phyloP scores from a whole-genome alignment of 2,797 vertebrate species.

The Gymnopithys bicolor region DNA sequence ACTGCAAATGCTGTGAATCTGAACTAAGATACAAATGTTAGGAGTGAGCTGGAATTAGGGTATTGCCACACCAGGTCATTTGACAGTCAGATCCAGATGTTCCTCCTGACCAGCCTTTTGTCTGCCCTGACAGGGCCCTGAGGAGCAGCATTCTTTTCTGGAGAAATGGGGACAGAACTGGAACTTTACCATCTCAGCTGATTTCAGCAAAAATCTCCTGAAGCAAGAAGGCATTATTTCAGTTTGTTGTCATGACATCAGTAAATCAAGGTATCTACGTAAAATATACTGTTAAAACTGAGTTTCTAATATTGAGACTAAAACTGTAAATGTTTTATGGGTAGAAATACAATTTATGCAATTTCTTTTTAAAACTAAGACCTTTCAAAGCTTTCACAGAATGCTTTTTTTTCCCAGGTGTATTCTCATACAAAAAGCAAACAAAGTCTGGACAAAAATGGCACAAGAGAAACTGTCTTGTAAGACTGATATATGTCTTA shows the following conservation, averaged over 20 bases:
- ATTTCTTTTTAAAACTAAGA: neutral
- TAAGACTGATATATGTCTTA: neutral
- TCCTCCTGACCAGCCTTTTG: constrained; percentile 24
- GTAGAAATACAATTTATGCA: neutral
- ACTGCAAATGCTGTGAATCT: neutral
- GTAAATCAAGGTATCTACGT: neutral
- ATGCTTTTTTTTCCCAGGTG: neutral
- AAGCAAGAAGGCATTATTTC: neutral
- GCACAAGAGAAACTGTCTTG: neutral
- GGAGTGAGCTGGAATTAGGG: neutral
- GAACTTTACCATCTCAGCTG: neutral
- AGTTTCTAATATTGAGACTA: neutral
- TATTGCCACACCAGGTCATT: neutral
- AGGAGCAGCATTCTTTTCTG: neutral
- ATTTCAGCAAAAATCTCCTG: neutral
- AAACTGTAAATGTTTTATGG: neutral
- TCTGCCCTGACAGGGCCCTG: neutral
- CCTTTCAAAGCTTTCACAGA: neutral
- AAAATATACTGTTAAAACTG: neutral
- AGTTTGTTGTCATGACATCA: neutral
- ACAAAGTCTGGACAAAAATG: neutral
- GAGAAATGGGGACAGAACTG: neutral
- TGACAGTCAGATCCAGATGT: neutral
- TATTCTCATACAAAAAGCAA: neutral
- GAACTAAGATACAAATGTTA: neutral